phyloP scores from a whole-genome alignment of 2,797 vertebrate genomes.

The Danio kyathit region DNA sequence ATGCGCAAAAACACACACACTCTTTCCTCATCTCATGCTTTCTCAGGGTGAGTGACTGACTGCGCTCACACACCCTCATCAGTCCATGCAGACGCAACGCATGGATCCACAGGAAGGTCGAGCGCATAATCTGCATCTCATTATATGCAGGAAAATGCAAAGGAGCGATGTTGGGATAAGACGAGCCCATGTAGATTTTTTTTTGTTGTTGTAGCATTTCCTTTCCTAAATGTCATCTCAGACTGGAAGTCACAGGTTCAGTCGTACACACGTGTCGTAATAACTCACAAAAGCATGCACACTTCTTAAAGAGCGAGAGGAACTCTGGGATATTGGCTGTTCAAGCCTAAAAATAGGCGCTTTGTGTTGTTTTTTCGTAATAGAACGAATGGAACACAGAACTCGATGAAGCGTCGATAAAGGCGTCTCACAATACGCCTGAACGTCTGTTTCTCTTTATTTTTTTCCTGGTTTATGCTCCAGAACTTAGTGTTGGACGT shows the following conservation, averaged over 20 bases:
- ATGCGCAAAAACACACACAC: slow-evolving; percentile 57
- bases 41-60: slow-evolving; percentile 9
- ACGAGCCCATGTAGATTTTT: slow-evolving; percentile 6
- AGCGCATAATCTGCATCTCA: not conserved
- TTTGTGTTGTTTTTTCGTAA: not conserved
- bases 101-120: slow-evolving; percentile 5
- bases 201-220: slow-evolving; percentile 25
- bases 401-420: not conserved
- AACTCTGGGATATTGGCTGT: not conserved
- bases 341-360: not conserved
- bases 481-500: not conserved
- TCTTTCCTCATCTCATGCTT: not conserved
- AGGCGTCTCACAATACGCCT: not conserved
- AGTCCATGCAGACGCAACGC: slow-evolving; percentile 13
- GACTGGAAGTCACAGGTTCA: slow-evolving; percentile 2
- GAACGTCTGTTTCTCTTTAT: slow-evolving; percentile 12
- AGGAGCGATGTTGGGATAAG: not conserved
- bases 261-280: not conserved
- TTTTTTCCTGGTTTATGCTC: slow-evolving; percentile 26
- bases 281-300: slow-evolving; percentile 17
- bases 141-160: slow-evolving; percentile 5
- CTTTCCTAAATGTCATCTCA: slow-evolving; percentile 18
- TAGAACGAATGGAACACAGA: not conserved
- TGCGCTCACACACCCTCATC: not conserved
- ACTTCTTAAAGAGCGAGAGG: not conserved